These are phyloP conservation scores for Sitobion miscanthi DNA, from an alignment of 1,140 invertebrate genomes.

Conservation along the genomic window DNA sequence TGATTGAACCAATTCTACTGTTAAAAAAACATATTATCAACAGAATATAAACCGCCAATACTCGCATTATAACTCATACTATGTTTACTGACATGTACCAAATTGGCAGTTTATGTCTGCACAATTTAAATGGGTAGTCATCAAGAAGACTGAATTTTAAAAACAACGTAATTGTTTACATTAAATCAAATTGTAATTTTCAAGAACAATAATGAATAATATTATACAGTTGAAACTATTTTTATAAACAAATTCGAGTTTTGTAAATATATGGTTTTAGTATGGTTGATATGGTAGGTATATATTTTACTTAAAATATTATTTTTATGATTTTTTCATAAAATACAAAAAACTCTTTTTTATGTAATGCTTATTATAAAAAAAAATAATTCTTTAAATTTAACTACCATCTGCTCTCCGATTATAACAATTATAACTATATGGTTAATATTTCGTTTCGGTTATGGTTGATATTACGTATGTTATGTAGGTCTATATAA, in stretches of 20 bases:
- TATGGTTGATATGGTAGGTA: neutral
- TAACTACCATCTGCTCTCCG: neutral
- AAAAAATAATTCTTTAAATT: neutral
- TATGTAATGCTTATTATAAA: neutral
- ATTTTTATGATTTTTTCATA: neutral
- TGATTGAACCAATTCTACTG: neutral
- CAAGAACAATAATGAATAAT: neutral
- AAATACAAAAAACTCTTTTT: neutral
- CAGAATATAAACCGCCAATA: neutral
- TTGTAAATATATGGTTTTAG: neutral
- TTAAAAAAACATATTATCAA: neutral
- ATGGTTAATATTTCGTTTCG: neutral
- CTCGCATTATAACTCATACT: neutral
- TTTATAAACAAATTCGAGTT: neutral
- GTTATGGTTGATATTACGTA: neutral
- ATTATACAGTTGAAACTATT: neutral
- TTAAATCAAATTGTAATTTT: neutral
- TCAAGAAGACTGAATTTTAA: neutral
- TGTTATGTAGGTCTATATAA: neutral
- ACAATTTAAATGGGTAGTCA: neutral
- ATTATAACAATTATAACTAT: neutral
- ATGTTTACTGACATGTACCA: neutral
- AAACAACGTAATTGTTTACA: slow-evolving; percentile 2
- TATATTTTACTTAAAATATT: neutral
- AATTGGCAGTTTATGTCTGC: neutral